These are phyloP conservation scores for Mormyrops boulengeri DNA, from an alignment of 2,797 vertebrate species.

Conservation along the genomic window DNA sequence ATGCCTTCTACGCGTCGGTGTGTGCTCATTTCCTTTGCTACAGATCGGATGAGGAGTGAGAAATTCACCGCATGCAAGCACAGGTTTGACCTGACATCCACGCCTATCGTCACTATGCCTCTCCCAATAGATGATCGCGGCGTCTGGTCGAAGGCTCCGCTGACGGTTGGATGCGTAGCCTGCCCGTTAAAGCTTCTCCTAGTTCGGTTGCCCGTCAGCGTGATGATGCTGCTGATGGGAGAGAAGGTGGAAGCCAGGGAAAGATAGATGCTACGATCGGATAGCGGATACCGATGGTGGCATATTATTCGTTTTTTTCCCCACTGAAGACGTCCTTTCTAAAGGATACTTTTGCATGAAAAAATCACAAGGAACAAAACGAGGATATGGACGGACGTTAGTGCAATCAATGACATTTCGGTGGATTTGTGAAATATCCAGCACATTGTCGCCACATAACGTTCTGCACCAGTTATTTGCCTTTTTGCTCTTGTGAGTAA, in stretches of 20 bases:
- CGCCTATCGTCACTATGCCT: background rate
- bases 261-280: background rate
- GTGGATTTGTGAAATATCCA: slow-evolving; percentile 14
- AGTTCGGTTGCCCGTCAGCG: slow-evolving; percentile 23
- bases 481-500: background rate
- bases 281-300: background rate
- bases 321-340: background rate
- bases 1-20: background rate
- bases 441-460: background rate
- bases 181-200: slow-evolving; percentile 23
- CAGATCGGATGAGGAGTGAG: background rate
- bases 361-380: background rate
- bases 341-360: background rate
- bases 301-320: background rate
- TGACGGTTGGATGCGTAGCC: slow-evolving; percentile 19
- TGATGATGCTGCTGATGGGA: slow-evolving; percentile 24
- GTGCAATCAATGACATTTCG: background rate
- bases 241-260: background rate
- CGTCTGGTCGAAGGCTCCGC: slow-evolving; percentile 11
- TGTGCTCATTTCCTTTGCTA: background rate
- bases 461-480: background rate
- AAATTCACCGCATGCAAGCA: background rate
- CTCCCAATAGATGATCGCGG: slow-evolving; percentile 15
- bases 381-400: background rate
- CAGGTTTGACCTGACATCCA: background rate